Percentiles rank a stretch among this genome's conserved stretches.
Conservation (phyloP, 1,140 invertebrate species). For the Vanessa atalanta region DNA sequence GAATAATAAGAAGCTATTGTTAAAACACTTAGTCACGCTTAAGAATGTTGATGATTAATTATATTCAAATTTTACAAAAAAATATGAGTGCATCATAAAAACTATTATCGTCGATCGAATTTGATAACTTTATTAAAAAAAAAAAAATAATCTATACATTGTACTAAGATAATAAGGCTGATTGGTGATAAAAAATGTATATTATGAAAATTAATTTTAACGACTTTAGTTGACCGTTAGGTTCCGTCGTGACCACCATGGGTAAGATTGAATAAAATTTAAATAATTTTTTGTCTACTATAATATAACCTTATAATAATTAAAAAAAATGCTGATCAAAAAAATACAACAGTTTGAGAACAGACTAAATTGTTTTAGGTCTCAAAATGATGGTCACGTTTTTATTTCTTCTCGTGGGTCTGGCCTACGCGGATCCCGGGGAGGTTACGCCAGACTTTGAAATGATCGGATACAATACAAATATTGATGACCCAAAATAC, state of each 20-base stretch:
- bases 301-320: no score
- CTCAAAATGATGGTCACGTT: constrained; percentile 48
- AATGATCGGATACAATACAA: constrained; percentile 51
- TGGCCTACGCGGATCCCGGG: constrained; percentile 45
- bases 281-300: background rate
- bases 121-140: constrained; percentile 18
- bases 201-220: constrained; percentile 33
- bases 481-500: constrained; percentile 61
- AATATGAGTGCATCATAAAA: constrained; percentile 24
- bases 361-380: constrained; percentile 44
- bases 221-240: constrained; percentile 50
- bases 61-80: no score
- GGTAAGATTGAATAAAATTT: constrained; percentile 47
- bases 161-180: constrained; percentile 16
- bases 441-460: constrained; percentile 56
- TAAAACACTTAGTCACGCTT: no score
- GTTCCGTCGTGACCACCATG: constrained; percentile 48
- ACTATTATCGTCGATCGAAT: constrained; percentile 11
- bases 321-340: no score
- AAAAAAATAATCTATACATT: constrained; percentile 22
- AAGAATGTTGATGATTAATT: no score
- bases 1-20: no score
- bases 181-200: constrained; percentile 52
- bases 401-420: constrained; percentile 47
- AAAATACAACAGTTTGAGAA: no score